A percentile compares a stretch with the other conserved stretches of the same genome.
Conservation (phyloP, 2,113 vertebrate species). For the Illadopsis cleaveri region DNA sequence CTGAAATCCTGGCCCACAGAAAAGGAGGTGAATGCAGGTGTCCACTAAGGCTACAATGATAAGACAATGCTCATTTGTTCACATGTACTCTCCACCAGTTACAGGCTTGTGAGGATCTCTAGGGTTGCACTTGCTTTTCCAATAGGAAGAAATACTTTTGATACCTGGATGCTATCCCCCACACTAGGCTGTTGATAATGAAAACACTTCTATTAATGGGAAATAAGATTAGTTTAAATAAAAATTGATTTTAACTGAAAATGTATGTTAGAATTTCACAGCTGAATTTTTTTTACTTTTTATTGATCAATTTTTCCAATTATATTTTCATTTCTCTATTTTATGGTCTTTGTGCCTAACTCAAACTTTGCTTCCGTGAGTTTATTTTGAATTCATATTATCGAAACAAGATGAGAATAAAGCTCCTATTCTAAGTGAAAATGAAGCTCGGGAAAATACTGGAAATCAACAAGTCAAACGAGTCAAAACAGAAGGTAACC, state of each 20-base stretch:
- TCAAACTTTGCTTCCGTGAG: not conserved
- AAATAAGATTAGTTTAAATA: not conserved
- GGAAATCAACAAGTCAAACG: not conserved
- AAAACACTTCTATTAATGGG: not conserved
- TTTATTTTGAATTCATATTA: not conserved
- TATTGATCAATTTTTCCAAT: not conserved
- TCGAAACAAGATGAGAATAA: not conserved
- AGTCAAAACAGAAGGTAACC: not conserved
- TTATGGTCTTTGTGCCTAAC: not conserved
- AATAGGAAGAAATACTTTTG: not conserved
- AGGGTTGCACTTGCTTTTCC: not conserved
- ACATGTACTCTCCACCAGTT: not conserved
- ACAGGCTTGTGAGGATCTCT: not conserved
- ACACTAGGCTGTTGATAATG: not conserved
- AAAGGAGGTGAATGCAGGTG: not conserved
- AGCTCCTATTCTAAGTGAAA: not conserved
- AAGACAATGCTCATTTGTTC: not conserved
- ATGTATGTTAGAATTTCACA: not conserved
- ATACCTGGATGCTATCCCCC: not conserved
- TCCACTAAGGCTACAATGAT: not conserved
- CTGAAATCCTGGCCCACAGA: not conserved
- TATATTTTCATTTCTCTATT: not conserved
- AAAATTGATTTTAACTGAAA: not conserved
- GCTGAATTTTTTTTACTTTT: not conserved
- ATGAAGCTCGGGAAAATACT: not conserved